Evolutionary conservation across 2,113 vertebrate species (phyloP), one percentile per base, ranked within the genome.

Genomic region (Tinamus guttatus): DNA sequence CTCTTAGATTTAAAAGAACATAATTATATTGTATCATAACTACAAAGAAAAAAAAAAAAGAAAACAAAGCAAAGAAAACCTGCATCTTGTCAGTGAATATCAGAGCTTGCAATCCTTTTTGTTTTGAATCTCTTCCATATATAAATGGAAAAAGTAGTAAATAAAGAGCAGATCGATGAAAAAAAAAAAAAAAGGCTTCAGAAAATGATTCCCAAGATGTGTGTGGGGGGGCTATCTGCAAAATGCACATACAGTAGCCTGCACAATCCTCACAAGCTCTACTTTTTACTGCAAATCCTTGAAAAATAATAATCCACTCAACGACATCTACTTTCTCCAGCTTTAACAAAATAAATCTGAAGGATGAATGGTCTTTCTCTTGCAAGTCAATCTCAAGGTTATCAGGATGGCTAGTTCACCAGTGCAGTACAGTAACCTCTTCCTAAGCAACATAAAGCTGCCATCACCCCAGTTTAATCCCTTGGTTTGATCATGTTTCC

Each of bases 331-430:
- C 85, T 95, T 95, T 75, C 32, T 43, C 45, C 10, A 25, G 16
- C 16, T 82, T 91, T 91, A 78, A 83, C 14, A 83, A 95, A 91
- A 70, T 74, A 87, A 58, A 74, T 74, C 64, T 74, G 47, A 70
- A 92, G 79, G 59, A 85, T 32, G 5, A 91, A 88, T 38, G 20
- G 28, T 32, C 68, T 60, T 77, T 15, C 22, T 54, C 56, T 87
- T 85, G 36, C 40, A 78, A 85, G 87, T 7, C 5, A 25, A 28
- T 16, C 45, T 82, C 63, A 71, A 68, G 87, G 88, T 83, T 71
- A 71, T 32, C 87, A 32, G 20, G 21, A 22, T 15, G 24, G 71
- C 49, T 11, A 49, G 80, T 83, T 75, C 85, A 71, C 79, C 7
- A 36, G 19, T 36, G 78, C 18, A 88, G 32, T 47, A 71, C 17